phyloP scores from a whole-genome alignment of 1,140 invertebrate genomes.

The Cyrtorhinus lividipennis region DNA sequence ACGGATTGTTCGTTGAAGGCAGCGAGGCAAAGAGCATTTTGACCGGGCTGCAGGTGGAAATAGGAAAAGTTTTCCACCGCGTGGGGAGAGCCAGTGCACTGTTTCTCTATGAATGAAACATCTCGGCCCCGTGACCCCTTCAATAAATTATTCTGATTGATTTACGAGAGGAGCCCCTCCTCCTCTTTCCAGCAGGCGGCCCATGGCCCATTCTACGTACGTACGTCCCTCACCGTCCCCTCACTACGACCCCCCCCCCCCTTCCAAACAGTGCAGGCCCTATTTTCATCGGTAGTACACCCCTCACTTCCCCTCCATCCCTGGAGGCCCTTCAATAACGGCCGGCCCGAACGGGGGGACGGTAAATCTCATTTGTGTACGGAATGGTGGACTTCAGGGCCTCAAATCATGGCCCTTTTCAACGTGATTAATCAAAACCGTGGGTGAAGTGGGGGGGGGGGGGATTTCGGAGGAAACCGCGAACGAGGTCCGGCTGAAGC shows the following conservation, averaged over 20 bases:
- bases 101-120: constrained; percentile 5
- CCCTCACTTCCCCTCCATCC: not conserved
- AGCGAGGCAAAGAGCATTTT: no score
- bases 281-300: not conserved
- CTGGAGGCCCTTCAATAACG: not conserved
- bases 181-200: no score
- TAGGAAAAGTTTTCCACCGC: not conserved
- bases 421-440: not conserved
- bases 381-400: not conserved
- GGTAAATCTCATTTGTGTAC: constrained; percentile 2
- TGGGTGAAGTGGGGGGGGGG: no score
- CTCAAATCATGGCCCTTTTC: constrained; percentile 1
- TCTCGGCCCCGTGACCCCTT: constrained; percentile 2
- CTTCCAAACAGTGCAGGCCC: not conserved
- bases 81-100: not conserved
- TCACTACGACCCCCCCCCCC: no score
- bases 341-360: not conserved
- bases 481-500: no score
- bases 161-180: not conserved
- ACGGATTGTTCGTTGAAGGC: no score
- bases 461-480: not conserved
- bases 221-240: no score
- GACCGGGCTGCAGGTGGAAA: no score
- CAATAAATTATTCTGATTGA: constrained; percentile 10
- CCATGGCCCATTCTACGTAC: no score